These are phyloP conservation scores for Cyphomyrus plagiostoma DNA, from an alignment of 2,113 vertebrate species.

Conservation along the genomic window DNA sequence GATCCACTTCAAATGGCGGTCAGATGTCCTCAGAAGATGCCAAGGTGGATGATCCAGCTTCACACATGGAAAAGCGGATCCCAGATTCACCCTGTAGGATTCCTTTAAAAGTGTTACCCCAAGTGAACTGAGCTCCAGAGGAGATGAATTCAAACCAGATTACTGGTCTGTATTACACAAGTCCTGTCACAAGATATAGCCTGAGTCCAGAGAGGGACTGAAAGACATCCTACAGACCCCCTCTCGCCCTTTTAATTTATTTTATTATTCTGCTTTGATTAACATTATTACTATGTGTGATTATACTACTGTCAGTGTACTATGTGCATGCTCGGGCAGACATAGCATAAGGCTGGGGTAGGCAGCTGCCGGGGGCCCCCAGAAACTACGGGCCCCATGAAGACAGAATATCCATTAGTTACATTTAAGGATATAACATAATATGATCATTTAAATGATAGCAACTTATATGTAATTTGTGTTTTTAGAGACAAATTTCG, in stretches of 20 bases:
- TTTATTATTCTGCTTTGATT: not conserved
- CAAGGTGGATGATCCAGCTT: not conserved
- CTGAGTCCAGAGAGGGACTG: not conserved
- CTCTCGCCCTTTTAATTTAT: not conserved
- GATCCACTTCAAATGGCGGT: not conserved
- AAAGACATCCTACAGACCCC: not conserved
- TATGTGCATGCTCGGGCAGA: not conserved
- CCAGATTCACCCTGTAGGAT: slow-evolving; percentile 22
- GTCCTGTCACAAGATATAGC: not conserved
- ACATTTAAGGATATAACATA: not conserved
- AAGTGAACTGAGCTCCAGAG: not conserved
- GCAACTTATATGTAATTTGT: not conserved
- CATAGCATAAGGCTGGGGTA: not conserved
- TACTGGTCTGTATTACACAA: slow-evolving; percentile 13
- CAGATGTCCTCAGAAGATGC: not conserved
- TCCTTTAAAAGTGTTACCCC: slow-evolving; percentile 23
- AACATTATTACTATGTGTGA: not conserved
- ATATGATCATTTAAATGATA: not conserved
- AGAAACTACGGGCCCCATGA: not conserved
- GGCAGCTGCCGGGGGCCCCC: not conserved
- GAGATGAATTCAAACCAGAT: slow-evolving; percentile 31
- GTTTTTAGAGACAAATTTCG: not conserved
- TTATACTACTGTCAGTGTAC: not conserved
- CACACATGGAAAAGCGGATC: not conserved
- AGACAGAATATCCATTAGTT: not conserved